Percentiles rank a stretch among this genome's conserved stretches.
phyloP scores from a whole-genome alignment of 2,113 vertebrate genomes.

The Mustela nigripes region DNA sequence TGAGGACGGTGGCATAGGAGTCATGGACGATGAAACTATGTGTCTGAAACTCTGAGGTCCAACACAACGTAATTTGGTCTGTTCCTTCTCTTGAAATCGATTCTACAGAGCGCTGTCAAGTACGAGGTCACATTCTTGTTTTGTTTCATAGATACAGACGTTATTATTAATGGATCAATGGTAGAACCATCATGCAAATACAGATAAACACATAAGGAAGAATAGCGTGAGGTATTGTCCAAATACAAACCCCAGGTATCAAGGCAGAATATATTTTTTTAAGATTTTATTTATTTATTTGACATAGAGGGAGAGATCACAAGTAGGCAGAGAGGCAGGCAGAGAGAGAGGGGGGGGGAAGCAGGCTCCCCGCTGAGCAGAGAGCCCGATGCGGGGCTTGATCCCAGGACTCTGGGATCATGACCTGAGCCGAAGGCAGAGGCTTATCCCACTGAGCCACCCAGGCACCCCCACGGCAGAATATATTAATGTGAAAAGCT shows the following conservation, averaged over 20 bases:
- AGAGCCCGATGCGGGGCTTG: no score
- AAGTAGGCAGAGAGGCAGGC: no score
- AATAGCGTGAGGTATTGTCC: neutral
- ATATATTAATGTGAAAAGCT: neutral
- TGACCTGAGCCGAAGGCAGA: no score
- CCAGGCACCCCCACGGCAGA: neutral
- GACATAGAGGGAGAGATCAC: no score
- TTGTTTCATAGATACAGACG: neutral
- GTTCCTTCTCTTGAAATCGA: neutral
- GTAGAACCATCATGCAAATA: neutral
- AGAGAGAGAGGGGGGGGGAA: no score
- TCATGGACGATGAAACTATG: neutral
- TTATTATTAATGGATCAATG: neutral
- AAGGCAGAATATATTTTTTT: no score
- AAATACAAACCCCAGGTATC: no score
- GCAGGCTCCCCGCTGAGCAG: no score
- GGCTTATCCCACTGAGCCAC: no score
- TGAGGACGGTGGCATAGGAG: neutral
- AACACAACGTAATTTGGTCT: neutral
- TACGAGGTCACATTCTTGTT: no score
- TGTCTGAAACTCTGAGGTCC: neutral
- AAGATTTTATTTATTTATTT: no score
- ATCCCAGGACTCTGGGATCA: no score
- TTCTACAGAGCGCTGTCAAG: neutral
- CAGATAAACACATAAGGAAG: neutral